These are phyloP conservation scores for Hestina assimilis DNA, from an alignment of 1,140 invertebrate genomes.

Conservation along the genomic window DNA sequence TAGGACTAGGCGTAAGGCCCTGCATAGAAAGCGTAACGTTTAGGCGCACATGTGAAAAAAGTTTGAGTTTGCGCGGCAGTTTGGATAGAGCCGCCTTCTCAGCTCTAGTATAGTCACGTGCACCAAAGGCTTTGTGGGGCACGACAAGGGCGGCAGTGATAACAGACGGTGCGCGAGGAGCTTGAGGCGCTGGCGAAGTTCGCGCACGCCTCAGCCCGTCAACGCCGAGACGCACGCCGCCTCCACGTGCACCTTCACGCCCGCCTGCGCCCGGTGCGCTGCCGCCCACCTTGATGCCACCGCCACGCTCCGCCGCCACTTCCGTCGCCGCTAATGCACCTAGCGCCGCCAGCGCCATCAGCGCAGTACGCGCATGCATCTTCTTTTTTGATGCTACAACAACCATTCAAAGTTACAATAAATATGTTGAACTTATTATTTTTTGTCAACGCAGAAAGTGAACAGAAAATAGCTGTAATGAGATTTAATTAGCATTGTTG, in stretches of 20 bases:
- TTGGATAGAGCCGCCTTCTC: conserved; percentile 82
- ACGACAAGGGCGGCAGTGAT: conserved; percentile 84
- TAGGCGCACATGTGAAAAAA: conserved; percentile 84
- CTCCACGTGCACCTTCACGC: conserved; percentile 48
- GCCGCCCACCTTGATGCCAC: conserved; percentile 66
- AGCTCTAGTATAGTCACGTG: conserved; percentile 85
- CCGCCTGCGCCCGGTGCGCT: conserved; percentile 42
- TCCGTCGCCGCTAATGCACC: conserved; percentile 52
- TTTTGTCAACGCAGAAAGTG: too few relatives aligned
- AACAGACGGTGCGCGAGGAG: conserved; percentile 61
- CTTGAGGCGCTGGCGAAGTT: conserved; percentile 63
- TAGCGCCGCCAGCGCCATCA: conserved; percentile 63
- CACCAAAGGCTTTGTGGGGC: conserved; percentile 87
- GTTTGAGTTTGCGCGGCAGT: conserved; percentile 82
- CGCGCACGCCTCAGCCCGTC: conserved; percentile 69
- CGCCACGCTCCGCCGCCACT: conserved; percentile 60
- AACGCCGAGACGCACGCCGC: conserved; percentile 61
- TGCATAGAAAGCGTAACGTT: conserved; percentile 85
- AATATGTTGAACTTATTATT: too few relatives aligned
- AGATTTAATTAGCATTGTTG: too few relatives aligned
- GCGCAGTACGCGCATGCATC: conserved; percentile 67
- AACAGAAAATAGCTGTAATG: too few relatives aligned
- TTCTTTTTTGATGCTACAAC: conserved; percentile 59
- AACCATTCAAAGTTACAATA: not conserved
- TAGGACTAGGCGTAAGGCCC: conserved; percentile 87